A percentile compares a stretch with the other conserved stretches of the same genome.
phyloP scores from a whole-genome alignment of 2,113 vertebrate species.

The Bubo blakistoni region DNA sequence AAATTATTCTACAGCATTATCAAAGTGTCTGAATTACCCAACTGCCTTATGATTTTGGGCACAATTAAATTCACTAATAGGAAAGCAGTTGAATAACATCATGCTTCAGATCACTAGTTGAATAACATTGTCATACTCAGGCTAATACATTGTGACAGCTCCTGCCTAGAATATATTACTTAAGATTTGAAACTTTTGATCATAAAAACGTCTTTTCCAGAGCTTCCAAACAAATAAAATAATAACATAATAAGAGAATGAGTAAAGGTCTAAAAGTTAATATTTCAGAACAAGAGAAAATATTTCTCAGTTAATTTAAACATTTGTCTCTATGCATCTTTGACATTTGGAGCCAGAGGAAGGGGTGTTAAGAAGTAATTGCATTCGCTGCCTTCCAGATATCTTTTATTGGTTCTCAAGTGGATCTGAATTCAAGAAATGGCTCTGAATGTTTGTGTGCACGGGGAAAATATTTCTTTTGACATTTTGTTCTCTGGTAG shows the following conservation, averaged over 20 bases:
- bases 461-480: constrained; percentile 11
- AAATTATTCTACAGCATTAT: background rate
- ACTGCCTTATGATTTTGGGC: background rate
- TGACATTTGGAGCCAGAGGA: constrained; percentile 61
- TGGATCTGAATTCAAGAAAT: constrained; percentile 25
- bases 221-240: constrained; percentile 30
- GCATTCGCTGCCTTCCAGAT: constrained; percentile 38
- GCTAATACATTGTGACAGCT: background rate
- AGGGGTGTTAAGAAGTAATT: constrained; percentile 39
- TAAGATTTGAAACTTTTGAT: background rate
- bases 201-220: background rate
- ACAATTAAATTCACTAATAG: constrained; percentile 16
- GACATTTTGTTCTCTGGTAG: constrained; percentile 52
- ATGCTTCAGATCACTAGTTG: background rate
- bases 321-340: constrained; percentile 37
- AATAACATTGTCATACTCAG: background rate
- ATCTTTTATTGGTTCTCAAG: constrained; percentile 47
- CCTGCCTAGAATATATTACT: background rate
- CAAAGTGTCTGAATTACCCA: background rate
- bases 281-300: constrained; percentile 32
- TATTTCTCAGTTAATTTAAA: constrained; percentile 52
- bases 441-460: background rate
- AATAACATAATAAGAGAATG: background rate
- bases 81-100: background rate
- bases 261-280: constrained; percentile 21